These are phyloP conservation scores for Agelas oroides DNA, from an alignment of 37 sponge, comb jelly and placozoan genomes.

Conservation along the genomic window DNA sequence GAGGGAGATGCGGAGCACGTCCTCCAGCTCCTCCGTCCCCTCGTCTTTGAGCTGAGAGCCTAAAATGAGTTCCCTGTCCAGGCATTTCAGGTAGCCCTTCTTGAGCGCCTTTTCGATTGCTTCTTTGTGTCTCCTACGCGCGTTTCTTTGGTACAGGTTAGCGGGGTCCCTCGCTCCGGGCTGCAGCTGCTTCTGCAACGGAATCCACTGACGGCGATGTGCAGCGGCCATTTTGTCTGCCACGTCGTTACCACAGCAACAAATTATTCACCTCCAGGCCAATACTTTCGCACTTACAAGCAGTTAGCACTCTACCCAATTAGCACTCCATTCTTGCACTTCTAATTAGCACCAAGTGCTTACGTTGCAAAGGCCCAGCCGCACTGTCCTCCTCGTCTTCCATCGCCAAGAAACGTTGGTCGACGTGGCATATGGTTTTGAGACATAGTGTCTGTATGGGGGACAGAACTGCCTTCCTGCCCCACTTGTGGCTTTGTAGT, in stretches of 20 bases:
- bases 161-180: constrained; percentile 13
- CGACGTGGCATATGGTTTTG: too few relatives aligned
- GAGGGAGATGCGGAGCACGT: constrained; percentile 37
- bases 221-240: neutral
- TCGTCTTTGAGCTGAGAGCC: constrained; percentile 20
- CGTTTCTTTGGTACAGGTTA: constrained; percentile 11
- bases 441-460: too few relatives aligned
- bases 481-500: too few relatives aligned
- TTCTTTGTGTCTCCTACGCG: constrained; percentile 34
- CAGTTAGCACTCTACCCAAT: too few relatives aligned
- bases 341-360: too few relatives aligned
- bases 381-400: too few relatives aligned
- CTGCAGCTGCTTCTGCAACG: constrained; percentile 41
- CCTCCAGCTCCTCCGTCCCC: neutral
- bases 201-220: constrained; percentile 29
- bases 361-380: too few relatives aligned
- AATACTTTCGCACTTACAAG: too few relatives aligned
- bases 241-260: constrained; percentile 36
- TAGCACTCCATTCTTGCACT: too few relatives aligned
- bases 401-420: too few relatives aligned
- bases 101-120: constrained; percentile 32
- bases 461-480: too few relatives aligned
- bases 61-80: constrained; percentile 48
- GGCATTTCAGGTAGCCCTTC: constrained; percentile 59
- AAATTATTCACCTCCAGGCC: too few relatives aligned